Conservation (phyloP, 2,113 vertebrate species). For the Stictonetta naevosa region DNA sequence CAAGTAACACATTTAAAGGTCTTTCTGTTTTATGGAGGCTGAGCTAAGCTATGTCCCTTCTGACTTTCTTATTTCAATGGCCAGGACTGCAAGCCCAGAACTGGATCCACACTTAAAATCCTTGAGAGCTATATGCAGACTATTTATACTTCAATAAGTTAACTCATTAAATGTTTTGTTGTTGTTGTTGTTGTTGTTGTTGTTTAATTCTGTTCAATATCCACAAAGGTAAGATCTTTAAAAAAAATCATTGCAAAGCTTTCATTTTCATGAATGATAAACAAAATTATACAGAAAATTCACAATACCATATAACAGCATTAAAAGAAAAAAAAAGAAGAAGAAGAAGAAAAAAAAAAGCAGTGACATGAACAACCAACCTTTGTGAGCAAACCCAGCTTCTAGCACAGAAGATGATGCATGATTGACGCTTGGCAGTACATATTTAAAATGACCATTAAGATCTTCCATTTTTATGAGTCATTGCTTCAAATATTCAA, state of each 20-base stretch:
- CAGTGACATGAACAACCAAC: neutral
- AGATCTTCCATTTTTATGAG: neutral
- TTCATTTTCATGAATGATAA: neutral
- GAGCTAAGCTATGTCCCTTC: neutral
- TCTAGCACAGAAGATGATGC: neutral
- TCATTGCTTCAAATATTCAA: neutral
- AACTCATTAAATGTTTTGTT: neutral
- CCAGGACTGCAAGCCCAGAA: neutral
- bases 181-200: neutral
- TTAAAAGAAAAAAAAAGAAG: neutral
- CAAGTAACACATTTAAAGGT: neutral
- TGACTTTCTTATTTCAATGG: neutral
- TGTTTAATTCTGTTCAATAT: neutral
- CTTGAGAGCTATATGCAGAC: rapidly evolving
- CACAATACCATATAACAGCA: neutral
- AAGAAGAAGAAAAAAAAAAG: no score
- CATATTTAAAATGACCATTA: neutral
- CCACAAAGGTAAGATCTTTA: neutral
- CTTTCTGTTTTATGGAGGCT: neutral
- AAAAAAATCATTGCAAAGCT: neutral
- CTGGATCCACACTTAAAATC: neutral
- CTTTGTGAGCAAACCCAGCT: rapidly evolving
- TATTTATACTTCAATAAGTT: neutral
- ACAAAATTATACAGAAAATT: neutral
- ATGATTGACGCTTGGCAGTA: neutral